Evolutionary conservation across 2,888 invertebrate species (phyloP).

Genomic region (Rapana venosa): DNA sequence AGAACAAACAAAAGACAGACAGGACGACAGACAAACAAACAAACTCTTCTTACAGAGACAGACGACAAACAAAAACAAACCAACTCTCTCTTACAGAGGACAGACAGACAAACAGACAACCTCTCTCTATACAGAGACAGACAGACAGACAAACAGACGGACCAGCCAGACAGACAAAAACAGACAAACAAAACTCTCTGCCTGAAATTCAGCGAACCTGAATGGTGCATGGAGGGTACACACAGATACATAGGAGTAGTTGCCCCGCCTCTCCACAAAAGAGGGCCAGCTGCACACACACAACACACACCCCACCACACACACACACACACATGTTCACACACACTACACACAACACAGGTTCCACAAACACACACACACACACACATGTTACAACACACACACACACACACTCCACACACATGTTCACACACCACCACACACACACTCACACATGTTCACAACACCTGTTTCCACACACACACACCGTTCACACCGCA

Average conservation of each 20-base stretch:
- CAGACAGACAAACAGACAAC: neutral
- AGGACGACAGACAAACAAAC: too few species aligned
- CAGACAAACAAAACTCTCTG: neutral
- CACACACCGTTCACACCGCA: too few species aligned
- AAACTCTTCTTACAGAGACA: too few species aligned
- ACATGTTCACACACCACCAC: neutral
- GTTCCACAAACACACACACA: too few species aligned
- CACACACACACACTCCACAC: neutral
- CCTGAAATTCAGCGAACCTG: conserved; percentile 44
- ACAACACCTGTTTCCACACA: too few species aligned
- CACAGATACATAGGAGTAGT: conserved; percentile 31
- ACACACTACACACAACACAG: neutral
- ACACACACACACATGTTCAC: neutral
- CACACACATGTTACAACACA: neutral
- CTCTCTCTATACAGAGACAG: neutral
- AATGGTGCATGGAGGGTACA: conserved; percentile 30
- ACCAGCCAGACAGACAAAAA: neutral
- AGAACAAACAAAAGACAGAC: too few species aligned
- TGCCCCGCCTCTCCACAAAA: neutral
- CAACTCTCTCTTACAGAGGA: neutral
- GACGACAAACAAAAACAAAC: too few species aligned
- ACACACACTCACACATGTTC: too few species aligned
- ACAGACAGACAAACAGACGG: neutral
- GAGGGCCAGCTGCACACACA: too few species aligned
- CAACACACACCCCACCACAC: neutral